Base-by-base conservation (phyloP, 2,797 vertebrate species). In the Sparus aurata region DNA sequence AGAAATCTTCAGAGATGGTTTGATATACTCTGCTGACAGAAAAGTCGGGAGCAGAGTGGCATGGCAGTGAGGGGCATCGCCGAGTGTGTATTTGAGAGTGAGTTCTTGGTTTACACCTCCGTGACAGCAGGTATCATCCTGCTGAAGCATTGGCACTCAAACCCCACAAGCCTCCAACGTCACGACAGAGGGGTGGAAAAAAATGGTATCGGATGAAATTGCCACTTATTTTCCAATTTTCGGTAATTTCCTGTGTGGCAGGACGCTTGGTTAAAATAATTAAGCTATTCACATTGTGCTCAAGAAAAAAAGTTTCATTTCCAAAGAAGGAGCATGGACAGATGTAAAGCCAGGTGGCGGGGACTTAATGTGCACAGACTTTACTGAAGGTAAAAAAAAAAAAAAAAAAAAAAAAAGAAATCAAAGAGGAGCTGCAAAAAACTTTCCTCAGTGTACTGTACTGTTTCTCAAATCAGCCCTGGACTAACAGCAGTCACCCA, bases 281-380 rank as follows among this genome's bases (percentile, higher is more conserved):
- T 58, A 73, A 77, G 58, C 66, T 67, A 50, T 75, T 75, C 34
- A 65, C 38, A 6, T 59, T 62, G 69, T 75, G 49, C 79, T 80
- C 16, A 63, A 22, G 34, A 72, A 67, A 83, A 34, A 34, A 62
- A 12, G 52, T 73, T 64, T 76, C 11, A 38, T 74, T 70, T 71
- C 34, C 57, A 66, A 59, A n/a, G 20, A 52, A 59, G 22, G 17
- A 52, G 30, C 65, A 68, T 61, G 52, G 50, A 82, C 78, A 82
- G 66, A 85, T 83, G 79, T 80, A 73, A 5, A 66, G 65, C 69
- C 84, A 83, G 82, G 87, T 90, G 89, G 75, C 46, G 52, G 54
- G 10, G 50, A 78, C 30, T 65, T 22, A 62, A 63, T 61, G 53
- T 83, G 54, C 20, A 62, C 12, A 67, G n/a, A 47, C 11, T 46